These are phyloP conservation scores for Sarcophaga variegata DNA, from an alignment of 2,888 invertebrate genomes.

Conservation along the genomic window DNA sequence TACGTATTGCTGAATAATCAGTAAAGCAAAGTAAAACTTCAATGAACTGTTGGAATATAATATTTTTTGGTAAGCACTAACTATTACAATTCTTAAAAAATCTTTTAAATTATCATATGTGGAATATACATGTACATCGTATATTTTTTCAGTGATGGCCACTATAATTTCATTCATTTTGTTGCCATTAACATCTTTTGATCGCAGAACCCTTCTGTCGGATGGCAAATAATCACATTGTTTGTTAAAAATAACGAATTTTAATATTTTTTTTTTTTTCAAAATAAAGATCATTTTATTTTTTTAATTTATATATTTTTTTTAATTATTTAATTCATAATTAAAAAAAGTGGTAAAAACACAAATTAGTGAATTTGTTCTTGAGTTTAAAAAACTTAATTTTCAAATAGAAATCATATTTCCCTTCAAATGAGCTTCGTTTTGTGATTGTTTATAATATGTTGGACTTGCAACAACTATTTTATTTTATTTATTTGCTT, in stretches of 20 bases:
- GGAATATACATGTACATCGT: not conserved
- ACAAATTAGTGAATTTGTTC: constrained; percentile 36
- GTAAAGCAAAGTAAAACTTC: not conserved
- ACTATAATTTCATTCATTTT: constrained; percentile 1
- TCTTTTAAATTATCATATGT: not conserved
- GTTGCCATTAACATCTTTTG: constrained; percentile 6
- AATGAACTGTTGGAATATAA: constrained; percentile 21
- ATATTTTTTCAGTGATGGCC: not conserved
- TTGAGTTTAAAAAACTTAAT: constrained; percentile 48
- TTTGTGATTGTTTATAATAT: constrained; percentile 27
- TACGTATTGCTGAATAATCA: not conserved
- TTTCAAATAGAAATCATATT: constrained; percentile 56
- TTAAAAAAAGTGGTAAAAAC: constrained; percentile 37
- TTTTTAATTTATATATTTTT: constrained; percentile 14
- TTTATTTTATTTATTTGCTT: constrained; percentile 75
- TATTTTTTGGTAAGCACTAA: constrained; percentile 18
- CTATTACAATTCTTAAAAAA: no score
- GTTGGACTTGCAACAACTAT: constrained; percentile 1
- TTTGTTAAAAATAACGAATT: constrained; percentile 1
- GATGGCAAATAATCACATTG: constrained; percentile 35
- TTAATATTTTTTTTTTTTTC: not conserved
- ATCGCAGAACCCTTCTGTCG: constrained; percentile 7
- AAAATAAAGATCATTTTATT: constrained; percentile 55
- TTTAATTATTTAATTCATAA: constrained; percentile 57
- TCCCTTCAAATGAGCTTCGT: constrained; percentile 38